phyloP scores from a whole-genome alignment of 2,113 vertebrate species.

The Halcyon malimbica region DNA sequence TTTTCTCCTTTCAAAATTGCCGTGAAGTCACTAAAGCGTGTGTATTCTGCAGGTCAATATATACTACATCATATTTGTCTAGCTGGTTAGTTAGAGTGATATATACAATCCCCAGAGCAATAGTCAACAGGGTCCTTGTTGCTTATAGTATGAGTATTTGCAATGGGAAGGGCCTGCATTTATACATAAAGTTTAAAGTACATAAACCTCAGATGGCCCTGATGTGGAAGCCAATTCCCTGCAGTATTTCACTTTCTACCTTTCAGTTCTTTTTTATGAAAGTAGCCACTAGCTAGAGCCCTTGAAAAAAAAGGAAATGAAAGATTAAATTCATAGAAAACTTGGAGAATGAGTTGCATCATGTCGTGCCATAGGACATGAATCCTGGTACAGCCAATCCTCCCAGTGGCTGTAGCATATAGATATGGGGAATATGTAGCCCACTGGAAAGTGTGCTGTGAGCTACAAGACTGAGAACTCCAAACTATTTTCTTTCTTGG shows the following conservation, averaged over 20 bases:
- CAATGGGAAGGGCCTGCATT: accelerated
- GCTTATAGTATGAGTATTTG: not conserved
- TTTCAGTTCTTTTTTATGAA: not conserved
- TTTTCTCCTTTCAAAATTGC: not conserved
- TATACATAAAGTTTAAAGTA: not conserved
- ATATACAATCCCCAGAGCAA: not conserved
- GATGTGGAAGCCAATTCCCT: not conserved
- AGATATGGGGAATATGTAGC: not conserved
- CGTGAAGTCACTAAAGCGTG: not conserved
- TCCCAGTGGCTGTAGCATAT: not conserved
- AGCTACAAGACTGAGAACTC: not conserved
- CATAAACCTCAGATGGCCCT: accelerated
- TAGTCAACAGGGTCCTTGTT: not conserved
- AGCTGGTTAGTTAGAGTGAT: not conserved
- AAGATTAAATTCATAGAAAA: not conserved
- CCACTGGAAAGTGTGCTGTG: not conserved
- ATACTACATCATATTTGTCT: not conserved
- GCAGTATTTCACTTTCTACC: not conserved
- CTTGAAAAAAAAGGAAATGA: not conserved
- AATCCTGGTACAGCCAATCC: not conserved
- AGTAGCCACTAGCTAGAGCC: not conserved
- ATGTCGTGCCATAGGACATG: accelerated
- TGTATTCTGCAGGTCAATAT: not conserved
- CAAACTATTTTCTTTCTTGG: not conserved
- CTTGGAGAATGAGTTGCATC: not conserved